Conservation (phyloP, 2,888 invertebrate species). For the Boloria euphrosyne region DNA sequence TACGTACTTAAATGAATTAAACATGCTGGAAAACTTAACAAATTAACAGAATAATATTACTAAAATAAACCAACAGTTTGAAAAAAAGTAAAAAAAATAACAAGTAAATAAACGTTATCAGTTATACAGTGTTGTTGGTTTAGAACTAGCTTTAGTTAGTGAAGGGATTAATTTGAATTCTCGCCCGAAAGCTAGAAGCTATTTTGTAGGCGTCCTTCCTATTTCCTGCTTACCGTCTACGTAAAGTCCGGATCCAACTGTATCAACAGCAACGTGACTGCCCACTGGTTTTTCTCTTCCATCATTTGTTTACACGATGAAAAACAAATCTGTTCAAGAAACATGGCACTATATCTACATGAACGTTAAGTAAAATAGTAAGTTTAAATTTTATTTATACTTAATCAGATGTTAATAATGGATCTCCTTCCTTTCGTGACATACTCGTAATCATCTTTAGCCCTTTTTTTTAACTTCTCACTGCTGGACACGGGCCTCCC, state of each 20-base stretch:
- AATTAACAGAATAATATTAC: no score
- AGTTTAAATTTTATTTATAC: neutral
- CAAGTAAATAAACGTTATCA: neutral
- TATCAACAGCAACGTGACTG: slow-evolving; percentile 43
- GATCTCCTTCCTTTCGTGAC: no score
- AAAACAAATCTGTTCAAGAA: slow-evolving; percentile 4
- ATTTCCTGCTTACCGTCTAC: slow-evolving; percentile 63
- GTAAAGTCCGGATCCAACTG: slow-evolving; percentile 47
- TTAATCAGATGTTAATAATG: no score
- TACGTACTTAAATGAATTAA: no score
- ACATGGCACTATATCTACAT: slow-evolving; percentile 1
- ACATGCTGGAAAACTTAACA: no score
- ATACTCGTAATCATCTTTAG: no score
- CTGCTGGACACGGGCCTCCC: no score
- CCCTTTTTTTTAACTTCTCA: no score
- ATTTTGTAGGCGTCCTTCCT: slow-evolving; percentile 64
- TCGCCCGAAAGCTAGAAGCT: slow-evolving; percentile 68
- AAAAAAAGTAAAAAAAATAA: no score
- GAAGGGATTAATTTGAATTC: slow-evolving; percentile 72
- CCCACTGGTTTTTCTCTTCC: slow-evolving; percentile 12
- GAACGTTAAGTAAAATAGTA: neutral
- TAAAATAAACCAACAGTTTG: no score
- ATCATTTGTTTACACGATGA: slow-evolving; percentile 13
- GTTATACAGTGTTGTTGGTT: neutral
- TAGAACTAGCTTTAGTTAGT: neutral